These are phyloP conservation scores for Buphagus erythrorhynchus DNA, from an alignment of 2,797 vertebrate species.

Conservation along the genomic window DNA sequence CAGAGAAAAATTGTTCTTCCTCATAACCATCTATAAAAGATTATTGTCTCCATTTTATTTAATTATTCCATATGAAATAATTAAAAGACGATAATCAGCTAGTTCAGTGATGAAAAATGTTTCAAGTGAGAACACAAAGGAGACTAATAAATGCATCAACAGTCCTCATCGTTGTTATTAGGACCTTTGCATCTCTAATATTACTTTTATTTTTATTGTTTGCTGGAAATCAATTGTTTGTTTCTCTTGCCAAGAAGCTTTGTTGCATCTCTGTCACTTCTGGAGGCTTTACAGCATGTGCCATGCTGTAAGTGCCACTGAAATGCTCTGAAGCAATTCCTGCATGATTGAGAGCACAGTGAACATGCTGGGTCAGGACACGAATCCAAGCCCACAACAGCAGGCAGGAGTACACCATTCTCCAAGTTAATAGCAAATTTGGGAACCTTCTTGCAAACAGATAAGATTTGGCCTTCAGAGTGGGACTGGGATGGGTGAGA, in stretches of 20 bases:
- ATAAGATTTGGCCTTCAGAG: neutral
- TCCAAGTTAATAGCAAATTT: neutral
- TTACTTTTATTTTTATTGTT: constrained; percentile 63
- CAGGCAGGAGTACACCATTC: rapidly evolving
- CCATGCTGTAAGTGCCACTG: neutral
- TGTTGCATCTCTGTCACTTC: constrained; percentile 24
- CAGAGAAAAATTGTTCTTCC: constrained; percentile 54
- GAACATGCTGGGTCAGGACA: neutral
- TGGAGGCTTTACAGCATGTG: neutral
- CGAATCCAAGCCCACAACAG: neutral
- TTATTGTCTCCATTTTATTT: constrained; percentile 77
- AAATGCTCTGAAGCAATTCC: neutral
- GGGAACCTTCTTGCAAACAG: neutral
- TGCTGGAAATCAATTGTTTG: constrained; percentile 47
- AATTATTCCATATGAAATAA: constrained; percentile 75
- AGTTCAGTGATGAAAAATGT: constrained; percentile 50
- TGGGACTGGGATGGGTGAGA: neutral
- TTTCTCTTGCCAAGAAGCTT: constrained; percentile 26
- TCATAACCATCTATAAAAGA: constrained; percentile 73
- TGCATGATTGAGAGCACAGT: neutral
- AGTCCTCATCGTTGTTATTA: constrained; percentile 44
- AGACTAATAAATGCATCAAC: constrained; percentile 63
- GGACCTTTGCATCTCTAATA: constrained; percentile 51
- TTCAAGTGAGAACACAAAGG: constrained; percentile 68
- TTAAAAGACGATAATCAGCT: constrained; percentile 71